A percentile compares a stretch with the other conserved stretches of the same genome.
These are phyloP conservation scores for Orchesella cincta DNA, from an alignment of 1,140 invertebrate genomes.

Conservation along the genomic window DNA sequence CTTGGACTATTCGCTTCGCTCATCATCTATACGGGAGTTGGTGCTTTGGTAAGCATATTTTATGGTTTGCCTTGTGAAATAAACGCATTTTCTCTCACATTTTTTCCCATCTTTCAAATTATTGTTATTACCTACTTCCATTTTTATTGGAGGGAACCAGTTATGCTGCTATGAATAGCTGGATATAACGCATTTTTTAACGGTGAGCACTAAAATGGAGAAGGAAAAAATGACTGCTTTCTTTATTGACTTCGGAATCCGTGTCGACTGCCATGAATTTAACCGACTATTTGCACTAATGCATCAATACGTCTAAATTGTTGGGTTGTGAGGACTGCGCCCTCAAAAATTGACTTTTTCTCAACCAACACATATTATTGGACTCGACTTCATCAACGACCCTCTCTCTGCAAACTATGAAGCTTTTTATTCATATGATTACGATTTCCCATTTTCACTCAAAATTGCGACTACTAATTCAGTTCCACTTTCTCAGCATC, in stretches of 20 bases:
- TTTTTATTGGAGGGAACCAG: not conserved
- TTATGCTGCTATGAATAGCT: not conserved
- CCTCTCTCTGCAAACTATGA: too few species aligned
- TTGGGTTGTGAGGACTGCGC: too few species aligned
- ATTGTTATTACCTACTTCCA: slow-evolving; percentile 10
- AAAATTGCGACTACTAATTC: too few species aligned
- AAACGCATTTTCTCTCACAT: not conserved
- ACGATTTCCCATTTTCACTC: too few species aligned
- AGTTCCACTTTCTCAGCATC: too few species aligned
- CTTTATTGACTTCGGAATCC: not conserved
- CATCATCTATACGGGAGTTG: slow-evolving; percentile 71
- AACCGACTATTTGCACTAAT: too few species aligned
- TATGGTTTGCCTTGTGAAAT: not conserved
- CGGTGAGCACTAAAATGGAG: not conserved
- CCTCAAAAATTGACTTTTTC: too few species aligned
- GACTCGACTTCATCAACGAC: too few species aligned
- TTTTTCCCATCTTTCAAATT: not conserved
- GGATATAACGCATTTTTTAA: not conserved
- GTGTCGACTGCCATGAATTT: too few species aligned
- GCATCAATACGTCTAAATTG: too few species aligned
- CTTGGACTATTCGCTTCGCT: slow-evolving; percentile 69
- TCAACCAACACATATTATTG: too few species aligned
- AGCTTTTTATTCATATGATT: too few species aligned
- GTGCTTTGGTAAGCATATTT: slow-evolving; percentile 68
- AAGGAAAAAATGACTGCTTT: not conserved